These are phyloP conservation scores for Ischnus inquisitorius DNA, from an alignment of 2,888 invertebrate species.

Conservation along the genomic window DNA sequence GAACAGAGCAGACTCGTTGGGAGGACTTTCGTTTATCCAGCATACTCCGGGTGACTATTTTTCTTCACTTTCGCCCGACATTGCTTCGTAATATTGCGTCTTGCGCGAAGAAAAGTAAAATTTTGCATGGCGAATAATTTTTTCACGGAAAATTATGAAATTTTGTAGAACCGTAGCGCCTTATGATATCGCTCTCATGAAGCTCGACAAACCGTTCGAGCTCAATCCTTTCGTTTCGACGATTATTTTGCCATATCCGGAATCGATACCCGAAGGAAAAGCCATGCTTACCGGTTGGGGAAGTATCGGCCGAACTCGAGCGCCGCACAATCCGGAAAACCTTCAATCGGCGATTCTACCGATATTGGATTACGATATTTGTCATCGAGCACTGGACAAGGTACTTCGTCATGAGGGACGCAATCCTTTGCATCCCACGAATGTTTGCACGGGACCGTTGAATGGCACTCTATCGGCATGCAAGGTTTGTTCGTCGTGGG, in stretches of 20 bases:
- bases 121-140: background rate
- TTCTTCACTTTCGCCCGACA: background rate
- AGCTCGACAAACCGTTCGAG: conserved; percentile 80
- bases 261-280: conserved; percentile 76
- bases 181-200: conserved; percentile 87
- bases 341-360: conserved; percentile 81
- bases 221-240: conserved; percentile 81
- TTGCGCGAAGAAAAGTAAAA: background rate
- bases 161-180: conserved; percentile 80
- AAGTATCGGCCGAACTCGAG: conserved; percentile 77
- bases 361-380: conserved; percentile 75
- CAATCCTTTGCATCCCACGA: conserved; percentile 76
- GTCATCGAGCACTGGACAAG: conserved; percentile 70
- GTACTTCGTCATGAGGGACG: conserved; percentile 73
- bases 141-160: conserved; percentile 22
- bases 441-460: conserved; percentile 78
- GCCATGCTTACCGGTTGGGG: conserved; percentile 86
- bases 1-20: conserved; percentile 78
- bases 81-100: background rate
- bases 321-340: conserved; percentile 75
- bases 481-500: conserved; percentile 69
- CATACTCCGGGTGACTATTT: conserved; percentile 77
- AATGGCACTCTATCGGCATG: conserved; percentile 74
- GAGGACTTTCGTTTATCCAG: conserved; percentile 76
- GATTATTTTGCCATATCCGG: conserved; percentile 81